Base-by-base conservation (phyloP, 35 echinoderm and acorn worm genomes). In the Ophioderma brevispina region DNA sequence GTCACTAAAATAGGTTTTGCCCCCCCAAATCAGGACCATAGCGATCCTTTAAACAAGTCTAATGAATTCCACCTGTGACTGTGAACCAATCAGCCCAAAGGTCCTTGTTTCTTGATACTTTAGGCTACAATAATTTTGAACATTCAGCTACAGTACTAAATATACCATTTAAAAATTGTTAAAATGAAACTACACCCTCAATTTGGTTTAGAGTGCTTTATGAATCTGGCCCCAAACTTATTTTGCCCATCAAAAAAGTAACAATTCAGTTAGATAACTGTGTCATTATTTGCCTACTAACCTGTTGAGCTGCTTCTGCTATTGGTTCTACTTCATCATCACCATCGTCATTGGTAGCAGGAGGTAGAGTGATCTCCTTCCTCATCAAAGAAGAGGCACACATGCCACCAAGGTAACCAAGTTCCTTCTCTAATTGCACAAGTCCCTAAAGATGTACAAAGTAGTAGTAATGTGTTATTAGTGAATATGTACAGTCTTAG, bases 31-130 rank as follows among this genome's bases (percentile, higher is more conserved):
- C 87, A 36, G 90, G 93, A 33, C 90, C 85, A 59, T 95, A 98
- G 18, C n/a, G 88, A 89, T 30, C 96, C 96, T 85, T 94, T 92
- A 84, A 94, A 88, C 38, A 98, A 80, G 37, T 98, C 96, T 1
- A 98, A 76, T 13, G 96, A 95, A 80, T 95, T 98, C 96, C 96
- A 98, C 42, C 96, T 76, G 36, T 95, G 96, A 76, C 90, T 91
- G 95, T 98, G 90, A n/a, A n/a, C 37, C 90, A 90, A 86, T 98
- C 96, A 64, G 83, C 76, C 19, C 86, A 90, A 40, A n/a, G n/a
- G n/a, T n/a, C n/a, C n/a, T n/a, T n/a, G n/a, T n/a, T n/a, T n/a
- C n/a, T n/a, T n/a, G n/a, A n/a, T n/a, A n/a, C n/a, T n/a, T n/a
- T n/a, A n/a, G n/a, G n/a, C n/a, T n/a, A n/a, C n/a, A n/a, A n/a